A percentile compares a stretch with the other conserved stretches of the same genome.
Evolutionary conservation across 2,797 vertebrate species (phyloP).

Genomic region (Esox masquinongy): DNA sequence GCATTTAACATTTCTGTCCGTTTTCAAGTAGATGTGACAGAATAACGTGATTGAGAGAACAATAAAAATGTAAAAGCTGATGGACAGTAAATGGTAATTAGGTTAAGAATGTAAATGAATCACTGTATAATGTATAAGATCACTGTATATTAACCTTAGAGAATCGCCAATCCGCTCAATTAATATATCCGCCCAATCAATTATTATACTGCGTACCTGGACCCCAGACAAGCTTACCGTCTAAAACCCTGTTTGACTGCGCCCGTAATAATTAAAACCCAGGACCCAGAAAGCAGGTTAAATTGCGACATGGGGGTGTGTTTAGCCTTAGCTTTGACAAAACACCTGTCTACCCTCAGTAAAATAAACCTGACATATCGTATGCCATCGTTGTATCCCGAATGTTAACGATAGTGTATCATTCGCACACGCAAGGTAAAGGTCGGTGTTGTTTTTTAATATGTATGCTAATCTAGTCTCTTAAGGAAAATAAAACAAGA

Average conservation of each 20-base stretch:
- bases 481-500: constrained; percentile 41
- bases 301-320: not conserved
- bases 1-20: too few species aligned
- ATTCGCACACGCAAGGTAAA: constrained; percentile 13
- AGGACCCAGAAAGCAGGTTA: too few species aligned
- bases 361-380: not conserved
- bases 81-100: not conserved
- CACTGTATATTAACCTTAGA: not conserved
- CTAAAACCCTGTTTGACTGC: not conserved
- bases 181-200: too few species aligned
- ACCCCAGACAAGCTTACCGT: not conserved
- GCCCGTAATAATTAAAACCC: not conserved
- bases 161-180: not conserved
- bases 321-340: not conserved
- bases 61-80: not conserved
- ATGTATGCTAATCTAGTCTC: constrained; percentile 52
- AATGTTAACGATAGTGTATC: constrained; percentile 14
- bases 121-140: not conserved
- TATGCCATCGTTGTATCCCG: not conserved
- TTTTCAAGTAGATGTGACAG: too few species aligned
- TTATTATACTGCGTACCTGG: not conserved
- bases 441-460: constrained; percentile 61
- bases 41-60: not conserved
- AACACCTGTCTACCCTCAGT: not conserved
- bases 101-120: not conserved